A percentile compares a stretch with the other conserved stretches of the same genome.
Evolutionary conservation across 2,797 vertebrate species (phyloP).

Genomic region (Liparis tanakae): DNA sequence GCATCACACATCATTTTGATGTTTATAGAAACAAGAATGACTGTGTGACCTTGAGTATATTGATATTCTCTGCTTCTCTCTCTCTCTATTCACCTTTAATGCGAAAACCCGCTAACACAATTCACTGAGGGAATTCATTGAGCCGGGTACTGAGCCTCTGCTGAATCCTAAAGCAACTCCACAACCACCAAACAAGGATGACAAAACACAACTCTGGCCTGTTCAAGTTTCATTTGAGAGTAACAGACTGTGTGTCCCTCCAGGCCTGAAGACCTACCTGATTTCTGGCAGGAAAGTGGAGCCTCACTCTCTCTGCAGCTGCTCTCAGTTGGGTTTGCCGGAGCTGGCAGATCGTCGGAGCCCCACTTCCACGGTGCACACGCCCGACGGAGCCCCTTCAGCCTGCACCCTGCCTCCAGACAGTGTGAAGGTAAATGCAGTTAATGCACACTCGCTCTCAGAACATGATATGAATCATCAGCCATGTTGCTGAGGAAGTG

Average conservation of each 20-base stretch:
- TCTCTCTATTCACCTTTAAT: slow-evolving; percentile 31
- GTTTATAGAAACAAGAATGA: slow-evolving; percentile 26
- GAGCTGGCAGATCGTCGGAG: slow-evolving; percentile 75
- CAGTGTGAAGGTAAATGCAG: slow-evolving; percentile 84
- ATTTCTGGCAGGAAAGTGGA: slow-evolving; percentile 90
- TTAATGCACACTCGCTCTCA: slow-evolving; percentile 48
- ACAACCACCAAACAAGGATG: slow-evolving; percentile 14
- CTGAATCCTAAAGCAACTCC: slow-evolving; percentile 43
- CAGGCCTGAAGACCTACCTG: slow-evolving; percentile 94
- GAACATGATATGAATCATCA: slow-evolving; percentile 3
- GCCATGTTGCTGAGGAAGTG: slow-evolving; percentile 13
- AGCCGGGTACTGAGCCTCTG: slow-evolving; percentile 22
- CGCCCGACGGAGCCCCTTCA: slow-evolving; percentile 68
- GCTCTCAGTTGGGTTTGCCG: slow-evolving; percentile 80
- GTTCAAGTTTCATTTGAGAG: slow-evolving; percentile 9
- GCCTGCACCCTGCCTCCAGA: slow-evolving; percentile 78
- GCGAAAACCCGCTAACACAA: slow-evolving; percentile 35
- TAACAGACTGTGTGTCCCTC: slow-evolving; percentile 23
- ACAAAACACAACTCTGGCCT: slow-evolving; percentile 20
- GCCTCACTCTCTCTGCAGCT: slow-evolving; percentile 84
- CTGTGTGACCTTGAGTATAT: slow-evolving; percentile 47
- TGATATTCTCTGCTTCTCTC: slow-evolving; percentile 45
- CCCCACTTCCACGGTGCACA: slow-evolving; percentile 68
- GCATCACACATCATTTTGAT: slow-evolving; percentile 1
- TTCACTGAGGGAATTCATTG: slow-evolving; percentile 32